phyloP scores from a whole-genome alignment of 23 tunicate species.

The Pegea sp. region DNA sequence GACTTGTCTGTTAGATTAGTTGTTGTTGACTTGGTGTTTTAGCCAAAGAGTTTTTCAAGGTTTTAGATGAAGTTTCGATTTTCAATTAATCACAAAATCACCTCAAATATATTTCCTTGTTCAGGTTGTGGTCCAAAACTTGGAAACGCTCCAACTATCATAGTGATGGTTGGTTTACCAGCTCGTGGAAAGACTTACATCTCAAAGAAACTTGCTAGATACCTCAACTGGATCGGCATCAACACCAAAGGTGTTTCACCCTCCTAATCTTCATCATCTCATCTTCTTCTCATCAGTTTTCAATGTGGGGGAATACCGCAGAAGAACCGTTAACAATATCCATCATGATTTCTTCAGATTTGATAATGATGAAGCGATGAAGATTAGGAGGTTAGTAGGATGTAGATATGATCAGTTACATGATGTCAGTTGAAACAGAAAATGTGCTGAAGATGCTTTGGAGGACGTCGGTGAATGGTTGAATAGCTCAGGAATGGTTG shows the following conservation, averaged over 20 bases:
- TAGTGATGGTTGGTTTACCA: slow-evolving; percentile 96
- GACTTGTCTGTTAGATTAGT: no score
- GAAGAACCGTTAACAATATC: neutral
- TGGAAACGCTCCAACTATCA: slow-evolving; percentile 72
- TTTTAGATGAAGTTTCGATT: no score
- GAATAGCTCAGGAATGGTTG: slow-evolving; percentile 1
- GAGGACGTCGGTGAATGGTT: slow-evolving; percentile 5
- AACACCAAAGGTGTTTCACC: slow-evolving; percentile 71
- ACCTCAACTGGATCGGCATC: slow-evolving; percentile 86
- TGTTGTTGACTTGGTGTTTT: no score
- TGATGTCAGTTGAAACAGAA: neutral
- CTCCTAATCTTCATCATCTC: no score
- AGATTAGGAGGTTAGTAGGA: slow-evolving; percentile 1
- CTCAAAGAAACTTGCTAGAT: slow-evolving; percentile 65
- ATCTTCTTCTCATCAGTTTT: no score
- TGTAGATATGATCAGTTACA: neutral
- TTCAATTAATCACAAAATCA: no score
- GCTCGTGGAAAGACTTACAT: slow-evolving; percentile 96
- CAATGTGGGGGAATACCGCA: slow-evolving; percentile 9
- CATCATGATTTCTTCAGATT: slow-evolving; percentile 7
- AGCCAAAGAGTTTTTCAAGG: no score
- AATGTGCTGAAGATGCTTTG: slow-evolving; percentile 9
- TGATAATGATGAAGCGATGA: slow-evolving; percentile 7
- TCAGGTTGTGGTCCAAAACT: slow-evolving; percentile 69
- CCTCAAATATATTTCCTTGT: no score